Conservation (phyloP, 2,113 vertebrate genomes). For the Microtus oregoni region DNA sequence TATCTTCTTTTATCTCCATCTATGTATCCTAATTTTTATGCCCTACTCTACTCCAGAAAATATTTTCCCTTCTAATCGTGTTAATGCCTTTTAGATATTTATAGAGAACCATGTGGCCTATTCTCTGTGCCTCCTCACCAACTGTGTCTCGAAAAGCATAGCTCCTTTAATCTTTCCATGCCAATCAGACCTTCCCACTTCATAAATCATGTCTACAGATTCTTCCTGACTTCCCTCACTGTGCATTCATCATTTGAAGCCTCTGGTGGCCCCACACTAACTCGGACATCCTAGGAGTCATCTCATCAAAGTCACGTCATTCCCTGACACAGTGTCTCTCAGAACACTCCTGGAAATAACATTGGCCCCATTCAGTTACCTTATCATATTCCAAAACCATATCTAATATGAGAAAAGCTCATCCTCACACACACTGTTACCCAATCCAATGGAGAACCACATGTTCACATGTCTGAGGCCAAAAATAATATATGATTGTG, state of each 20-base stretch:
- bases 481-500: slow-evolving; percentile 70
- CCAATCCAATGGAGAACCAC: slow-evolving; percentile 54
- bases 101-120: slow-evolving; percentile 46
- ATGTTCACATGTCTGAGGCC: slow-evolving; percentile 59
- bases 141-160: slow-evolving; percentile 49
- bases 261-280: slow-evolving; percentile 38
- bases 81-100: slow-evolving; percentile 66
- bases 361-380: slow-evolving; percentile 56
- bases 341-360: slow-evolving; percentile 72
- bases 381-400: slow-evolving; percentile 73
- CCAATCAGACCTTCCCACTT: slow-evolving; percentile 51
- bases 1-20: slow-evolving; percentile 29
- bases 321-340: slow-evolving; percentile 70
- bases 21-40: slow-evolving; percentile 28
- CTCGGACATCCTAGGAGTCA: not conserved
- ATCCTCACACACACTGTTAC: slow-evolving; percentile 67
- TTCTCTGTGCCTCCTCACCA: slow-evolving; percentile 47
- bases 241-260: slow-evolving; percentile 39
- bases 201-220: slow-evolving; percentile 63
- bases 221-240: slow-evolving; percentile 36
- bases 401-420: slow-evolving; percentile 68
- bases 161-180: slow-evolving; percentile 60
- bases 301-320: slow-evolving; percentile 66
- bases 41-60: not conserved
- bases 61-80: not conserved